phyloP scores from a whole-genome alignment of 64 coral and sea anemone species.

The Pocillopora verrucosa region DNA sequence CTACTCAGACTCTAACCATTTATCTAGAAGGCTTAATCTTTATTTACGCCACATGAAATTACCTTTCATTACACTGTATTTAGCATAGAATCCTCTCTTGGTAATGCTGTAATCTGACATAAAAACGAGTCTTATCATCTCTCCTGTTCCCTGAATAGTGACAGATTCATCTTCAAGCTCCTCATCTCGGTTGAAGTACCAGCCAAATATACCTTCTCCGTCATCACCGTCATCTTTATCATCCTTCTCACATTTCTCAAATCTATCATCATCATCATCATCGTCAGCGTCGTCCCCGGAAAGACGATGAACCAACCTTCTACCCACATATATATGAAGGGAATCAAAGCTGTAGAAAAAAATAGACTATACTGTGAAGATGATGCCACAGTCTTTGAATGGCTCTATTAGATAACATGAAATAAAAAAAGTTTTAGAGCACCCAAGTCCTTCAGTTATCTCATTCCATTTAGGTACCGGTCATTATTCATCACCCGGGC shows the following conservation, averaged over 20 bases:
- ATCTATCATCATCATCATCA: background rate
- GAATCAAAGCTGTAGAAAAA: slow-evolving; percentile 19
- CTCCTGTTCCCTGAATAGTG: slow-evolving; percentile 18
- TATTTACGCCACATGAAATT: background rate
- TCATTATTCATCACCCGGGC: too few species aligned
- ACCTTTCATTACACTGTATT: slow-evolving; percentile 1
- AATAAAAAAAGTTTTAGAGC: too few species aligned
- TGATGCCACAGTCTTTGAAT: too few species aligned
- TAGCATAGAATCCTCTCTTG: slow-evolving; percentile 29
- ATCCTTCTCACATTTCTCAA: background rate
- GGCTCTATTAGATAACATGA: too few species aligned
- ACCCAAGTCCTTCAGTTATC: too few species aligned
- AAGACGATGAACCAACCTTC: background rate
- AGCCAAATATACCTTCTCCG: background rate
- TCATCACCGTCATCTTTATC: slow-evolving; percentile 6
- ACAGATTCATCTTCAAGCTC: background rate
- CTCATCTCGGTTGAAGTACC: slow-evolving; percentile 2
- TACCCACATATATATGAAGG: slow-evolving; percentile 22
- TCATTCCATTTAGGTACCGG: too few species aligned
- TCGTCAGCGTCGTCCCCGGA: slow-evolving; percentile 13
- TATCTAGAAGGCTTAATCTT: background rate
- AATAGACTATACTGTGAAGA: background rate
- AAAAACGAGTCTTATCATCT: slow-evolving; percentile 18
- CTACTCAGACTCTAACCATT: background rate
- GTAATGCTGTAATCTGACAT: slow-evolving; percentile 16